Evolutionary conservation across 2,888 invertebrate species (phyloP).

Genomic region (Eumerus sabulonum): DNA sequence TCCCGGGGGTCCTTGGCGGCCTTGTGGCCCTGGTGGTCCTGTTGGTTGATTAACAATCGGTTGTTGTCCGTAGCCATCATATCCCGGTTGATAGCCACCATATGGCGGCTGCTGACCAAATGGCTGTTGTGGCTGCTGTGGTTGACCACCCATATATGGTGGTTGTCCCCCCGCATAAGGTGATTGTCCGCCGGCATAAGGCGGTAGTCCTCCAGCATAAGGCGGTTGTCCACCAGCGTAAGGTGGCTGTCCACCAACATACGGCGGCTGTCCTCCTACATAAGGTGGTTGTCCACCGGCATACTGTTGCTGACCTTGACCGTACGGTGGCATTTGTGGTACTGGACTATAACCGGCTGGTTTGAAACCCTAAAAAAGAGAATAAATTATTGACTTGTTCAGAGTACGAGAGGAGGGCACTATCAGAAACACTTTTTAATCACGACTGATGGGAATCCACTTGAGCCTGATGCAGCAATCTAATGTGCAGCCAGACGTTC

Average conservation of each 20-base stretch:
- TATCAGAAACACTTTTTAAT: too few relatives aligned
- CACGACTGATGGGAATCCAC: too few relatives aligned
- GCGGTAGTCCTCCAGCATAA: constrained; percentile 43
- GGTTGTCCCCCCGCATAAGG: constrained; percentile 40
- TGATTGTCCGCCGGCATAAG: constrained; percentile 65
- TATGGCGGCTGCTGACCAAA: constrained; percentile 57
- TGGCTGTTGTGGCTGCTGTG: constrained; percentile 66
- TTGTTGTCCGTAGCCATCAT: constrained; percentile 70
- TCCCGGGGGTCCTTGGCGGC: constrained; percentile 26
- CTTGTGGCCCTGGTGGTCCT: constrained; percentile 49
- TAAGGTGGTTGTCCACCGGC: constrained; percentile 72
- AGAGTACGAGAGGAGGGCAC: too few relatives aligned
- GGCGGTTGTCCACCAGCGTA: constrained; percentile 49
- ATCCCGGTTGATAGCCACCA: constrained; percentile 71
- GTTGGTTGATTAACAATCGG: constrained; percentile 76
- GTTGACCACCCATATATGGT: constrained; percentile 57
- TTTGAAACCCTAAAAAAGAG: constrained; percentile 73
- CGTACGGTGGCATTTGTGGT: constrained; percentile 75
- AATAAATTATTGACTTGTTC: not conserved
- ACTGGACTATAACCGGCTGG: constrained; percentile 77
- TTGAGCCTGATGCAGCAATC: too few relatives aligned
- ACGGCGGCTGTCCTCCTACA: constrained; percentile 62
- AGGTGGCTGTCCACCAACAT: constrained; percentile 52
- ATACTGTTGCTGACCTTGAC: constrained; percentile 65
- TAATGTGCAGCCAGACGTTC: too few relatives aligned